phyloP scores from a whole-genome alignment of 2,113 vertebrate genomes.

The Tricholaema leucomelas region DNA sequence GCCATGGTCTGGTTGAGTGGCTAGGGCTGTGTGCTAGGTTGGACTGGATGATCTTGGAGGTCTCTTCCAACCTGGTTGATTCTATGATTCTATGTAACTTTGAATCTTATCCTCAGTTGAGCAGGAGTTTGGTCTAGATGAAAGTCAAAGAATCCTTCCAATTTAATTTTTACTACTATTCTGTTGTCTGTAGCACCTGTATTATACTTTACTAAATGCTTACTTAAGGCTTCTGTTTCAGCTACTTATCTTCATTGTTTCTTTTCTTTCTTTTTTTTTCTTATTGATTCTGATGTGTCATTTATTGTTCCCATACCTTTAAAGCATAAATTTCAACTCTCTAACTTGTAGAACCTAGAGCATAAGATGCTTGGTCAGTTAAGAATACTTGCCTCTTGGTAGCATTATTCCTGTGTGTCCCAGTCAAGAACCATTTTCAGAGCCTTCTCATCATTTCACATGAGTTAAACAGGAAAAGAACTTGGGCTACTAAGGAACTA shows the following conservation, averaged over 20 bases:
- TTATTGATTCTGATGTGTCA: fast-evolving
- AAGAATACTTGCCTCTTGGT: neutral
- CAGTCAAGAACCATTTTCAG: neutral
- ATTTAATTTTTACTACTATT: neutral
- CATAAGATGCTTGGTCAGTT: neutral
- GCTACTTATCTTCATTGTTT: neutral
- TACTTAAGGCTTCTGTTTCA: neutral
- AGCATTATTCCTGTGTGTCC: neutral
- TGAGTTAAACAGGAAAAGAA: neutral
- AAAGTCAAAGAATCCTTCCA: neutral
- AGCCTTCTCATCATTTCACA: neutral
- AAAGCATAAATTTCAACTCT: neutral
- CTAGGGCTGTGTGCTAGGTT: too few relatives aligned
- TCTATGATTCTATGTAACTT: too few relatives aligned
- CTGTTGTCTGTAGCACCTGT: neutral
- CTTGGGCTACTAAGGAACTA: fast-evolving
- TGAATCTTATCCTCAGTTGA: neutral
- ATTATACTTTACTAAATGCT: neutral
- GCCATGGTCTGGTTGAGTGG: too few relatives aligned
- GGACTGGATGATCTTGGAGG: too few relatives aligned
- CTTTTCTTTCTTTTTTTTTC: neutral
- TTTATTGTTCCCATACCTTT: neutral
- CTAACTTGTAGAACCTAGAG: neutral
- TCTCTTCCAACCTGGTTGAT: too few relatives aligned
- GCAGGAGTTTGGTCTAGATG: neutral